Evolutionary conservation across 2,113 vertebrate genomes (phyloP), one percentile per base, ranked within the genome.

Genomic region (Tympanuchus pallidicinctus): DNA sequence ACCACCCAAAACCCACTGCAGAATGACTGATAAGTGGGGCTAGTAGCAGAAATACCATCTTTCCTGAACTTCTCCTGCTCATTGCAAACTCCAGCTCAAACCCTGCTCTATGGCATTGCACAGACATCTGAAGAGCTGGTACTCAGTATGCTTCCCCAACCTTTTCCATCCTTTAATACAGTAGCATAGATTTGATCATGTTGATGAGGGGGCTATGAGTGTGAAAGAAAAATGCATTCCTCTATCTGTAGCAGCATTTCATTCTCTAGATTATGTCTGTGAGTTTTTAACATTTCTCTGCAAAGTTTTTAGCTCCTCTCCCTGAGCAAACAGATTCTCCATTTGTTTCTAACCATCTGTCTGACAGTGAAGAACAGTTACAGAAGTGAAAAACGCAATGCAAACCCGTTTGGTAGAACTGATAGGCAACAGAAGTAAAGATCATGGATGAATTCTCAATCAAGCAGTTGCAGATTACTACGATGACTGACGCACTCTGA

Each of bases 381-480:
- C 16, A 86, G 27, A 70, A 7, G 43, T 45, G 42, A 90, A 89
- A 76, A 84, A 40, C 18, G 16, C 25, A 87, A 57, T 0, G 7
- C 22, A 82, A 48, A 40, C 54, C n/a, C 0, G 1, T 52, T 85
- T 78, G 32, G 57, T 36, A 27, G 38, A 89, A 83, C 19, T 59
- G 59, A 64, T 36, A 78, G 32, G 54, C 36, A 94, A 76, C 64
- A 81, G 56, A 89, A 66, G 28, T 48, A 77, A 86, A 85, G 14
- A 52, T 64, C 21, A 89, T 36, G 90, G 77, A 92, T 28, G 38
- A 77, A 57, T 54, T 86, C 86, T 74, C 34, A 87, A 82, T 75
- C 40, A 77, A 82, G 82, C 65, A 67, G 65, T 6, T 76, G 32
- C 8, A 92, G 71, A 95, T 48, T 85, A 24, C 36, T 76, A 76